Conservation (phyloP, 2,113 vertebrate species). For the Acrocephalus arundinaceus region DNA sequence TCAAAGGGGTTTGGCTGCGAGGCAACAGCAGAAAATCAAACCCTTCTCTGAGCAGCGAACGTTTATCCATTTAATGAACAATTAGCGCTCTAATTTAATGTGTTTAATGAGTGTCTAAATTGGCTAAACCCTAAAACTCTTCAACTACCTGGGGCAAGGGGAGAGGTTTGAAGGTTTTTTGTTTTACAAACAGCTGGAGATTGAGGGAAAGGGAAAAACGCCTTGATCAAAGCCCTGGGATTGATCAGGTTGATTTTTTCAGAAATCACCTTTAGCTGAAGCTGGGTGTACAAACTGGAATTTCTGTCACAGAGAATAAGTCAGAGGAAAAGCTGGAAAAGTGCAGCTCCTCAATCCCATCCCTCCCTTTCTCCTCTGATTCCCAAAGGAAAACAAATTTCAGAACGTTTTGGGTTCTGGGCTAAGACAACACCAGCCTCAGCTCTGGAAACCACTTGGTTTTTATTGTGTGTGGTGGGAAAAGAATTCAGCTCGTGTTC, state of each 20-base stretch:
- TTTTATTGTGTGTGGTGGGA: background rate
- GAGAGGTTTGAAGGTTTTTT: background rate
- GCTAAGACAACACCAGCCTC: background rate
- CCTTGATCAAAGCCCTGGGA: background rate
- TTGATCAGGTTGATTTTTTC: too few relatives aligned
- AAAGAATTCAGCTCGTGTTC: too few relatives aligned
- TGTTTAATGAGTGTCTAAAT: background rate
- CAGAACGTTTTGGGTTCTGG: background rate
- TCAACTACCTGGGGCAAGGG: background rate
- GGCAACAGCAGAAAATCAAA: constrained; percentile 16
- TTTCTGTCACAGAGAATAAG: background rate
- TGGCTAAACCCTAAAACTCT: background rate
- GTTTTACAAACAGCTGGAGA: background rate
- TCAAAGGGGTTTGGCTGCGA: background rate
- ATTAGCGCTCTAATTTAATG: background rate
- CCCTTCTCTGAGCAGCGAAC: background rate
- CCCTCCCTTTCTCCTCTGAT: background rate
- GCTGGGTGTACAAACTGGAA: rapidly evolving
- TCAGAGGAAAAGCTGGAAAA: background rate
- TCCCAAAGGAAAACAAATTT: background rate
- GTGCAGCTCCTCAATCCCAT: background rate
- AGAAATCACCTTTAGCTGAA: background rate
- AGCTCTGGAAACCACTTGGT: background rate
- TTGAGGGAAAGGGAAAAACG: too few relatives aligned
- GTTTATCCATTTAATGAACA: background rate